Base-by-base conservation (phyloP, 2,113 vertebrate genomes). In the Rhynchopsitta pachyrhyncha region DNA sequence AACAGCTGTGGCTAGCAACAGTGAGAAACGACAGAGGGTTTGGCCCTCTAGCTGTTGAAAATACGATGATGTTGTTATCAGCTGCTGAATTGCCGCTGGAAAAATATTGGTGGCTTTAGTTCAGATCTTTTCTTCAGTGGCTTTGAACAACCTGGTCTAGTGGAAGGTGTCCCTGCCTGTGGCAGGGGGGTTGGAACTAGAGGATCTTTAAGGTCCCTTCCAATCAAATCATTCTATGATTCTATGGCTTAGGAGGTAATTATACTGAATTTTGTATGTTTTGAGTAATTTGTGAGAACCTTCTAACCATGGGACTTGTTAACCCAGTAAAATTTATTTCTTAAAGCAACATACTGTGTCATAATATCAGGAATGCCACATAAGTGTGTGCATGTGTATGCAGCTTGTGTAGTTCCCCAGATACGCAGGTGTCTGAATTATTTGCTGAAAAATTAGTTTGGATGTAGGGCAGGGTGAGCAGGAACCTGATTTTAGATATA, bases 61-160 rank as follows among this genome's bases (percentile, higher is more conserved):
- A 17, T 42, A 7, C 0, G 0, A 17, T 35, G 66, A 10, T 0
- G 0, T 42, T 93, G 29, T 46, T 69, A 41, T 3, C 16, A 24
- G 29, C 37, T 63, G 41, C 20, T 83, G 23, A 86, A 46, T 25
- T 64, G 25, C 33, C 31, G 39, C 33, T 70, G 52, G 9, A 63
- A 78, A 81, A 24, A 11, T 55, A 27, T 73, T 18, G 13, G 19
- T 18, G 16, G n/a, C 41, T 96, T 92, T 91, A 49, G 44, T 87
- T 91, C 35, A 75, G 20, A n/a, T 59, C 57, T 57, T n/a, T 57
- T n/a, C 19, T n/a, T 59, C 57, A 59, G 13, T 10, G 57, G 20
- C 57, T 59, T 59, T 59, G 13, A 59, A 15, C 33, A 59, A n/a
- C 33, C 57, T n/a, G 13, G 20, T 59, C 33, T 59, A n/a, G 20